A percentile compares a stretch with the other conserved stretches of the same genome.
phyloP scores from a whole-genome alignment of 2,113 vertebrate species.

The Jacana jacana region DNA sequence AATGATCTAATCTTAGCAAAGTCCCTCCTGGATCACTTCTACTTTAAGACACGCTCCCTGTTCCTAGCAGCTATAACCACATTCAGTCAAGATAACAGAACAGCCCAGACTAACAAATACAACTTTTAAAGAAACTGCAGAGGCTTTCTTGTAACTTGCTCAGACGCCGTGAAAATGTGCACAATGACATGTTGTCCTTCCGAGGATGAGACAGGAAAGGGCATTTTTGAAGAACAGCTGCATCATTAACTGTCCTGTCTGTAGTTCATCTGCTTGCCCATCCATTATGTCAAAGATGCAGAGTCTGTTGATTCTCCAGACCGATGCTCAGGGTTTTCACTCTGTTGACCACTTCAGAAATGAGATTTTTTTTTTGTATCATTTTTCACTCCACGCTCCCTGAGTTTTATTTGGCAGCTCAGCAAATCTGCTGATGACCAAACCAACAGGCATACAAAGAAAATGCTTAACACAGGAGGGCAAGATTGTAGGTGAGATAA shows the following conservation, averaged over 20 bases:
- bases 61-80: slow-evolving; percentile 9
- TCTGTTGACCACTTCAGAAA: not conserved
- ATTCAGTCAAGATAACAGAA: not conserved
- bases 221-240: not conserved
- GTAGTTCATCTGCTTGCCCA: not conserved
- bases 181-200: not conserved
- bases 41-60: not conserved
- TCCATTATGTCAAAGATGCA: not conserved
- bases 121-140: not conserved
- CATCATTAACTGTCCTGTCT: not conserved
- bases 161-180: not conserved
- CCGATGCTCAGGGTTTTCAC: not conserved
- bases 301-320: not conserved
- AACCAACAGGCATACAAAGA: not conserved
- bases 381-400: not conserved
- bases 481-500: not conserved
- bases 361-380: not conserved
- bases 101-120: not conserved
- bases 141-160: not conserved
- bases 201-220: not conserved
- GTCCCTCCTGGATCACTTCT: not conserved
- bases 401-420: slow-evolving; percentile 5
- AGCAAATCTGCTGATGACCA: not conserved
- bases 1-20: slow-evolving; percentile 21
- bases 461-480: not conserved